These are phyloP conservation scores for Hystrix brachyura DNA, from an alignment of 2,113 vertebrate species.

Conservation along the genomic window DNA sequence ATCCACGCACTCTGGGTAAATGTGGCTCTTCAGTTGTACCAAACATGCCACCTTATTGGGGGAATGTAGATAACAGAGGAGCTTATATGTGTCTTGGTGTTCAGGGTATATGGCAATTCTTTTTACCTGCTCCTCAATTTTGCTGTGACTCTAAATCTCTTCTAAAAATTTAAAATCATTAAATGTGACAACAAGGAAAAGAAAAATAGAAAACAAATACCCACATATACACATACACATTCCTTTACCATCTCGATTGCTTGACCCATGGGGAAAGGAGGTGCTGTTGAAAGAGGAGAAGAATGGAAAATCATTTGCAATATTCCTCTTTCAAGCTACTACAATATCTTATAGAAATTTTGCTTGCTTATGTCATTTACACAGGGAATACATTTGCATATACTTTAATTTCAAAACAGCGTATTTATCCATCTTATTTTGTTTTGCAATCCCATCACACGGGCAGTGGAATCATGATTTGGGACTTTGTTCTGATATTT, in stretches of 20 bases:
- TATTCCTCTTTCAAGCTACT: constrained; percentile 11
- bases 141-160: background rate
- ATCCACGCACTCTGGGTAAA: too few species aligned
- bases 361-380: constrained; percentile 35
- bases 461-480: constrained; percentile 34
- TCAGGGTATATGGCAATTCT: background rate
- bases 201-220: background rate
- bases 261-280: background rate
- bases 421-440: constrained; percentile 64
- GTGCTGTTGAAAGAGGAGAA: background rate
- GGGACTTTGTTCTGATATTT: background rate
- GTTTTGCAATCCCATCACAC: constrained; percentile 24
- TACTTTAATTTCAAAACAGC: constrained; percentile 58
- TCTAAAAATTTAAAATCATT: background rate
- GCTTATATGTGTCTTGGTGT: rapidly evolving
- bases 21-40: background rate
- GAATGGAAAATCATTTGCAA: background rate
- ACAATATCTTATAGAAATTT: constrained; percentile 11
- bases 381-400: constrained; percentile 22
- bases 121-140: background rate
- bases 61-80: background rate
- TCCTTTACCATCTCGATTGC: background rate
- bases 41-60: too few species aligned
- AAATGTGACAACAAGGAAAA: background rate
- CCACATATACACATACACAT: too few species aligned